Conservation (phyloP, 2,888 invertebrate species). For the Nemurella pictetii region DNA sequence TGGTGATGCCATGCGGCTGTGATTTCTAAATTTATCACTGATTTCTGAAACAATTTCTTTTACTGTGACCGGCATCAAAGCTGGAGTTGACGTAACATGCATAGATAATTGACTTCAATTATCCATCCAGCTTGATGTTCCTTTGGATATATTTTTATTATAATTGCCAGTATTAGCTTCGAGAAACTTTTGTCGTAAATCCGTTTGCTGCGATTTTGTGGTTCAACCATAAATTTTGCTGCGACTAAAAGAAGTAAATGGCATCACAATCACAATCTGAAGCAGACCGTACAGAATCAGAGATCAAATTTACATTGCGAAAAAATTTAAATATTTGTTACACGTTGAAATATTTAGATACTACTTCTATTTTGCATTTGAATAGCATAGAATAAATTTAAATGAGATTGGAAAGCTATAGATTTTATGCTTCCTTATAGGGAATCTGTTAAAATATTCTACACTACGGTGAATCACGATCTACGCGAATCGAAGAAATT, state of each 20-base stretch:
- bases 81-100: background rate
- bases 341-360: constrained; percentile 26
- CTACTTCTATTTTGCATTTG: background rate
- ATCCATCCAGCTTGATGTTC: background rate
- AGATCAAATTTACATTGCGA: background rate
- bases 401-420: constrained; percentile 9
- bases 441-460: background rate
- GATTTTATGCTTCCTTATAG: constrained; percentile 3
- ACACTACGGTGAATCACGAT: constrained; percentile 1
- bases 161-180: background rate
- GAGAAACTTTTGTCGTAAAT: background rate
- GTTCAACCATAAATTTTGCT: background rate
- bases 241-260: background rate
- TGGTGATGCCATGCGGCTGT: background rate
- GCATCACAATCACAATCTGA: constrained; percentile 22
- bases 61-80: background rate
- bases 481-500: background rate
- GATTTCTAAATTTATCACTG: background rate
- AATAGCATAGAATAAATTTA: constrained; percentile 24
- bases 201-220: background rate
- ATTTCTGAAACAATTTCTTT: background rate
- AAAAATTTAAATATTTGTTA: constrained; percentile 21
- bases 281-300: constrained; percentile 4
- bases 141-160: too few species aligned
- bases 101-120: background rate